phyloP scores from a whole-genome alignment of 2,888 invertebrate genomes.

The Aproaerema taeniolella region DNA sequence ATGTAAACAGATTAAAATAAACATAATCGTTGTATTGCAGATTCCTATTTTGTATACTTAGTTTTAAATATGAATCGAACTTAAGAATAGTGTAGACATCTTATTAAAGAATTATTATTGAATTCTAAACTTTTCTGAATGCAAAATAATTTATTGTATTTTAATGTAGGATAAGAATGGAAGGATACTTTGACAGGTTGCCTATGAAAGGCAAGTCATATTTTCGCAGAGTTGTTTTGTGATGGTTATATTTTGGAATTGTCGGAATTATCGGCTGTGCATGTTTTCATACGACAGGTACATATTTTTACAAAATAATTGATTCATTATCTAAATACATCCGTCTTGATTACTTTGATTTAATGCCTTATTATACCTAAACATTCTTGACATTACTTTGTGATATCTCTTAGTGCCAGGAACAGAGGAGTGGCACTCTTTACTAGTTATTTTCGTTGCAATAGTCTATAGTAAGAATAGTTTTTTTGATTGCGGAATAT shows the following conservation, averaged over 20 bases:
- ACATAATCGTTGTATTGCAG: conserved; percentile 55
- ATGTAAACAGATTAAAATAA: conserved; percentile 23
- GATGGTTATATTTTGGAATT: conserved; percentile 21
- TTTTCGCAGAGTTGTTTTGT: conserved; percentile 21
- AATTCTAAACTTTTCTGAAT: conserved; percentile 43
- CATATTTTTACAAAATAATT: not conserved
- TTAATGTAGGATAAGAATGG: conserved; percentile 41
- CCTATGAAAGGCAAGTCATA: too few species aligned
- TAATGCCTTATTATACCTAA: too few species aligned
- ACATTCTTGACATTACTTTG: conserved; percentile 35
- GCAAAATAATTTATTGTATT: conserved; percentile 47
- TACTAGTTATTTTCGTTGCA: conserved; percentile 29
- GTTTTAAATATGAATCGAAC: conserved; percentile 56
- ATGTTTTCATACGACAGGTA: not conserved
- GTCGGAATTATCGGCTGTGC: conserved; percentile 30
- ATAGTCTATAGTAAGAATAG: conserved; percentile 31
- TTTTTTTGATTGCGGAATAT: conserved; percentile 19
- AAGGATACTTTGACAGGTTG: conserved; percentile 32
- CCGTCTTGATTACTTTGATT: not conserved
- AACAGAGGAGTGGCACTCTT: too few species aligned
- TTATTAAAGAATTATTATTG: conserved; percentile 31
- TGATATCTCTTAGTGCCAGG: conserved; percentile 40
- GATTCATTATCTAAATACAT: not conserved
- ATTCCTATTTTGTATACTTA: conserved; percentile 71
- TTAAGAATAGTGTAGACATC: conserved; percentile 28